Evolutionary conservation across 2,113 vertebrate genomes (phyloP).

Genomic region (Pangasianodon hypophthalmus): DNA sequence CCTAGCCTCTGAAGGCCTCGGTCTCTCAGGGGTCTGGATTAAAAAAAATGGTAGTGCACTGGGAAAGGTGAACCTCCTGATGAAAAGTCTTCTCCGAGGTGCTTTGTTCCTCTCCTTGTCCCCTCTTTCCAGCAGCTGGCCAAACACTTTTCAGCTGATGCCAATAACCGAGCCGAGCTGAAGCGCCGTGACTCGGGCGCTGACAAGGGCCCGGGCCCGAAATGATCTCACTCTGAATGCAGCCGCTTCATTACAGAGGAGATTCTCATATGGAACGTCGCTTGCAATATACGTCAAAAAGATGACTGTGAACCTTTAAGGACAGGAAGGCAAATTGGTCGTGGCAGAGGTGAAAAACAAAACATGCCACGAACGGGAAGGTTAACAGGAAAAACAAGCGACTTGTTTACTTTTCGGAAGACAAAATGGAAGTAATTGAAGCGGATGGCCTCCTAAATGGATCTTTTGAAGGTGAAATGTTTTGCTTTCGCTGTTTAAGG

Average conservation of each 20-base stretch:
- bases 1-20: constrained; percentile 52
- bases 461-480: constrained; percentile 14
- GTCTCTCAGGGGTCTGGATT: constrained; percentile 26
- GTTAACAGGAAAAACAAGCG: neutral
- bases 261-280: constrained; percentile 55
- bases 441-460: neutral
- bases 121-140: constrained; percentile 37
- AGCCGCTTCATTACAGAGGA: constrained; percentile 51
- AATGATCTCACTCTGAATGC: constrained; percentile 48
- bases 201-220: constrained; percentile 49
- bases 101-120: constrained; percentile 39
- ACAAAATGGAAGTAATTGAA: constrained; percentile 7
- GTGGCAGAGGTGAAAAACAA: constrained; percentile 61
- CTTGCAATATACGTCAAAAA: constrained; percentile 61
- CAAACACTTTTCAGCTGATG: constrained; percentile 48
- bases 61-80: constrained; percentile 52
- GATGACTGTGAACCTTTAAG: constrained; percentile 48
- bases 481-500: constrained; percentile 27
- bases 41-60: constrained; percentile 37
- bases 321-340: constrained; percentile 55
- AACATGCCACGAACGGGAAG: neutral
- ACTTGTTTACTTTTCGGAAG: constrained; percentile 15
- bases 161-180: constrained; percentile 40
- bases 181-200: constrained; percentile 56
- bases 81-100: constrained; percentile 53